phyloP scores from a whole-genome alignment of 2,113 vertebrate species.

The Murina feae region DNA sequence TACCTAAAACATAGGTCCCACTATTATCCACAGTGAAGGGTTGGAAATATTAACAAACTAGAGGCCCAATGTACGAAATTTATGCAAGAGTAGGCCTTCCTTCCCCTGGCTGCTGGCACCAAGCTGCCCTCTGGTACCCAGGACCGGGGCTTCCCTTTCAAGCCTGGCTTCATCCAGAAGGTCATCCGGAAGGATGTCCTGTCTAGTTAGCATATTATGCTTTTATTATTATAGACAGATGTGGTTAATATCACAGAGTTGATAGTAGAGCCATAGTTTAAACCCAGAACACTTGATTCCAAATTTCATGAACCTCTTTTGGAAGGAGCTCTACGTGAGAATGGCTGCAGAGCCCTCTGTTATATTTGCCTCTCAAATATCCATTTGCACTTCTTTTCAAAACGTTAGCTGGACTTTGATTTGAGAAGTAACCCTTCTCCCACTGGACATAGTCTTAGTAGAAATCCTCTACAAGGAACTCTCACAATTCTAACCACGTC shows the following conservation, averaged over 20 bases:
- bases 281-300: not conserved
- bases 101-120: too few species aligned
- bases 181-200: accelerated
- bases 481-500: not conserved
- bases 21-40: not conserved
- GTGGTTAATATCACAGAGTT: not conserved
- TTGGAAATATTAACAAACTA: not conserved
- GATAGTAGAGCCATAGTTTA: not conserved
- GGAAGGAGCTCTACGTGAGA: not conserved
- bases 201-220: too few species aligned
- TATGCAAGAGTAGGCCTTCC: too few species aligned
- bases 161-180: too few species aligned
- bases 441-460: not conserved
- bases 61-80: too few species aligned
- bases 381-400: not conserved
- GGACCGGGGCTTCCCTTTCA: too few species aligned
- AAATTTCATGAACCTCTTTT: not conserved
- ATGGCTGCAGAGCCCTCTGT: accelerated
- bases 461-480: not conserved
- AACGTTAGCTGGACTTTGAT: not conserved
- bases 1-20: not conserved
- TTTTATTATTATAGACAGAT: too few species aligned
- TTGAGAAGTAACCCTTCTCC: not conserved
- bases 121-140: too few species aligned
- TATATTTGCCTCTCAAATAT: not conserved